Base-by-base conservation (phyloP, 2,113 vertebrate species). In the Amia ocellicauda region DNA sequence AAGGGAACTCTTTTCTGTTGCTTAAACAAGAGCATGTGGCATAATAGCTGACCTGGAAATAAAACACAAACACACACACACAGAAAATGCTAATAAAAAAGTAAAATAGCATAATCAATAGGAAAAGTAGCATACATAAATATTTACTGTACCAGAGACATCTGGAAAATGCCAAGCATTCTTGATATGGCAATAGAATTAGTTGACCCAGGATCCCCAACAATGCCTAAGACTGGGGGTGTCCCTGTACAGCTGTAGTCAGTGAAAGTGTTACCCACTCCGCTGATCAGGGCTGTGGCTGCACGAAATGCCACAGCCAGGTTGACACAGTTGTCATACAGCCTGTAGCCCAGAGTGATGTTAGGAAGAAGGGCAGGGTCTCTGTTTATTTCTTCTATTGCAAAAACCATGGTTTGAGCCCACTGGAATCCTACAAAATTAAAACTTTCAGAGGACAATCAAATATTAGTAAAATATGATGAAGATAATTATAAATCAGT, bases 381-480 rank as follows among this genome's bases (percentile, higher is more conserved):
- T 27, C 20, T 22, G 50, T 63, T 63, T 28, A 63, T 63, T 50
- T 63, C 61, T 9, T 52, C 26, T 7, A 63, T 63, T 16, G 61
- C 42, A 63, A 63, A 63, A 14, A 24, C 50, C 61, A 63, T 63
- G 11, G 42, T 50, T 47, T 51, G 61, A 5, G 26, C 20, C 20
- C 42, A 17, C 13, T 28, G 58, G 23, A 60, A 60, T 24, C 11
- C 23, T 45, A 7, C 10, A 60, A 13, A 24, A n/a, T 36, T 13
- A 40, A 60, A 41, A 8, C 42, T 40, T 5, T 7, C 31, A n/a
- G n/a, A n/a, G n/a, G n/a, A n/a, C n/a, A n/a, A n/a, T n/a, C 14
- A 2, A 26, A 14, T 17, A 7, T 19, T n/a, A 50, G 47, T 50
- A 50, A 50, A 17, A 11, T 16, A 19, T 2, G 7, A 53, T 23